Evolutionary conservation across 2,888 invertebrate species (phyloP).

Genomic region (Drosophila helvetica): DNA sequence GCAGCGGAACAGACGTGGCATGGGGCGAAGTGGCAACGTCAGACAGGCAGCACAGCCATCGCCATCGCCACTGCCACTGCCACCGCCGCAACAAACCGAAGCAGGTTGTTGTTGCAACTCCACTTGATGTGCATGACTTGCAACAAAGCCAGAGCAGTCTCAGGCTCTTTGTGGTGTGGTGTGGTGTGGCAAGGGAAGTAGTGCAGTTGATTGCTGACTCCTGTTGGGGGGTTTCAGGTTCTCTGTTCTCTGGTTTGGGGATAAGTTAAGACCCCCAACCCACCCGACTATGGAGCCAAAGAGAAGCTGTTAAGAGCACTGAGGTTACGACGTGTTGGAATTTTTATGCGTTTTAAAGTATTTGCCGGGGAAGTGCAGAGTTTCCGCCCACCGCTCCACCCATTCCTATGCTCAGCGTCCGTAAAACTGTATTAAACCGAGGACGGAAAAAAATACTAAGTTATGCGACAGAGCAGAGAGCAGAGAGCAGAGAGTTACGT

Average conservation of each 20-base stretch:
- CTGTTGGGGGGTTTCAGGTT: conserved; percentile 6
- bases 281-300: not conserved
- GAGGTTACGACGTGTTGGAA: conserved; percentile 78
- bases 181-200: conserved; percentile 32
- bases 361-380: conserved; percentile 45
- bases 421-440: conserved; percentile 76
- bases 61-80: not conserved
- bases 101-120: conserved; percentile 35
- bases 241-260: conserved; percentile 9
- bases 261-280: not conserved
- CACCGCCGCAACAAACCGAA: not conserved
- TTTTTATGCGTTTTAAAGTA: conserved; percentile 78
- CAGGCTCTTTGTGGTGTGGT: conserved; percentile 12
- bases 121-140: conserved; percentile 74
- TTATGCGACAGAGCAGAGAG: conserved; percentile 68
- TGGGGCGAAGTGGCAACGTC: conserved; percentile 40
- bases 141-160: conserved; percentile 62
- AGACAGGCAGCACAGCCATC: conserved; percentile 36
- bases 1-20: conserved; percentile 68
- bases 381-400: not conserved
- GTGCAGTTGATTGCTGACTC: conserved; percentile 69
- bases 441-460: conserved; percentile 65
- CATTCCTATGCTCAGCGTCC: conserved; percentile 36
- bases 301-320: conserved; percentile 62
- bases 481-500: conserved; percentile 57